Base-by-base conservation (phyloP, 2,113 vertebrate genomes). In the Orientallactaga bullata region DNA sequence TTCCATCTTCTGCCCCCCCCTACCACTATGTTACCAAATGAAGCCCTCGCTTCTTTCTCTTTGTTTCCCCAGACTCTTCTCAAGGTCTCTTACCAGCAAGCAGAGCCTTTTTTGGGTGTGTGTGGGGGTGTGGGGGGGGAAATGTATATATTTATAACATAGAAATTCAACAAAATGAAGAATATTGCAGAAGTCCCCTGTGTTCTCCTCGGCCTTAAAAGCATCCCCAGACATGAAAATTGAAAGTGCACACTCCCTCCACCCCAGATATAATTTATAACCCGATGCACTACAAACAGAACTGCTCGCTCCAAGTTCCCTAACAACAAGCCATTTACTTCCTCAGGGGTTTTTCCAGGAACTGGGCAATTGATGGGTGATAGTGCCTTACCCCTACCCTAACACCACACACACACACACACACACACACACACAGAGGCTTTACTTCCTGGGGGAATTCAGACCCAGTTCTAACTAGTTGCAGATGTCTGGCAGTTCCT, bases 361-460 rank as follows among this genome's bases (percentile, higher is more conserved):
- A 95, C 66, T 79, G 65, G 77, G 37, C 51, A 17, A 83, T 24
- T 30, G 82, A 93, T 21, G 68, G 63, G n/a, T 80, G 74, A 84
- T 39, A 79, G 71, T 23, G 5, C 0, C 74, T 89, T 65, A 3
- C 37, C 51, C 68, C 24, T 26, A 12, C 11, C 83, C 35, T 32
- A 68, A 24, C 39, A 26, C 23, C 30, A 47, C 61, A 69, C 42
- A 51, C 78, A 35, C 78, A 51, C 61, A 35, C 37, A 51, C 69
- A 24, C 69, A 24, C 79, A 78, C 71, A 77, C 69, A 88, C 93
- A 93, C 87, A 76, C 72, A 77, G 32, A 85, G 7, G 47, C 30
- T 68, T 35, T 80, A 95, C 93, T 97, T 97, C 96, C 94, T 96
- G 95, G 97, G 96, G 96, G 85, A 96, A 93, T 97, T 97, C 96